Evolutionary conservation across 2,113 vertebrate species (phyloP), one percentile per base, ranked within the genome.

Genomic region (Mugil cephalus): DNA sequence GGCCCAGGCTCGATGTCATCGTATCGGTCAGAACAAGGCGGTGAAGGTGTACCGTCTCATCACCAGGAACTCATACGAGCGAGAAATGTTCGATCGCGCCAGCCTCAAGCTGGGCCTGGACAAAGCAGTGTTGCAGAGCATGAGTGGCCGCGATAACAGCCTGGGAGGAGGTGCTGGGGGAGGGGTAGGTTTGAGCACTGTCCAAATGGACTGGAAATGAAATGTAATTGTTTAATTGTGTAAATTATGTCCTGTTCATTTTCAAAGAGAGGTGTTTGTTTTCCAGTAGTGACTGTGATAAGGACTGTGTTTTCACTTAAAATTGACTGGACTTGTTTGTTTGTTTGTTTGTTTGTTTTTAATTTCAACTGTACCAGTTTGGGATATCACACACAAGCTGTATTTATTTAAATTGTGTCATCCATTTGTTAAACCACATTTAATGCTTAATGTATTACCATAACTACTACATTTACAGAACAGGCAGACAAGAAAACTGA

Each of bases 21-120:
- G 98, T 83, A 99, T 99, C 46, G 98, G 98, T 82, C 98, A 99
- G 93, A 96, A 99, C 93, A 99, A 99, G 88, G 96, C 98, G 10
- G 98, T 99, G 83, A 99, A 99, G 90, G 98, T 99, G 64, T 99
- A 99, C 91, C 95, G 98, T 8, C 90, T 99, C 76, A 97, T 99
- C 88, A 99, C 98, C 17, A 96, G 97, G 7, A 99, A 99, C 85
- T 99, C 98, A 0, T 99, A 99, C 24, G 98, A 99, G 68, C 94
- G 98, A 50, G 97, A 99, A 83, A 99, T 99, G 97, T 99, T 99
- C 65, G 98, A 99, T 91, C 95, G 97, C 35, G 98, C 98, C 77
- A 99, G 98, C 75, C 94, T 99, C 83, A 99, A 99, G 74, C 90
- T 99, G 86, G 98, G 98, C 15, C 91, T 99, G 74, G 98, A 99